Percentiles rank a stretch among this genome's conserved stretches.
Evolutionary conservation across 1,140 invertebrate species (phyloP).

Genomic region (Drosophila serrata): DNA sequence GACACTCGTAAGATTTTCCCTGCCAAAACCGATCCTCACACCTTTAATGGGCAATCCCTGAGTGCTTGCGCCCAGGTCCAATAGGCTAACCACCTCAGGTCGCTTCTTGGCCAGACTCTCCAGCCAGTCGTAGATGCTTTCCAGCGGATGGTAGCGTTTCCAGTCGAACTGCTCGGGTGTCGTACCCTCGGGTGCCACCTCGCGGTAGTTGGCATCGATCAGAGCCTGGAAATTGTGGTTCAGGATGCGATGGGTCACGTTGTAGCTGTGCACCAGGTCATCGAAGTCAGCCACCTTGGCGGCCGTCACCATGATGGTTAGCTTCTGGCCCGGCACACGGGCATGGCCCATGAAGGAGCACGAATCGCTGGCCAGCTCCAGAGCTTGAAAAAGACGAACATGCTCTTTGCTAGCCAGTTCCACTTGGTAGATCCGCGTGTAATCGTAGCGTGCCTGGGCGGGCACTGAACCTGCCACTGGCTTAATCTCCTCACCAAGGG

Average conservation of each 20-base stretch:
- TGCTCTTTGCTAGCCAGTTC: conserved; percentile 79
- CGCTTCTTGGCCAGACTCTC: conserved; percentile 84
- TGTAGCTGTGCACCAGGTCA: conserved; percentile 74
- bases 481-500: conserved; percentile 19
- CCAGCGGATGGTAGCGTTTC: conserved; percentile 86
- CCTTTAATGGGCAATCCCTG: conserved; percentile 88
- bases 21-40: conserved; percentile 86
- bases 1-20: conserved; percentile 74
- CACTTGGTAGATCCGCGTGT: conserved; percentile 86
- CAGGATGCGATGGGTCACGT: conserved; percentile 67
- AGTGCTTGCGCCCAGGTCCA: conserved; percentile 86
- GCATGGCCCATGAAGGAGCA: conserved; percentile 76
- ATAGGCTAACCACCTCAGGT: conserved; percentile 85
- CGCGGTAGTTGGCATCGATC: conserved; percentile 67
- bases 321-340: conserved; percentile 63
- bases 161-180: conserved; percentile 76
- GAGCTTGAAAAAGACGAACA: conserved; percentile 75
- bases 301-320: conserved; percentile 77
- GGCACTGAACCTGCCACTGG: not conserved
- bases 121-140: conserved; percentile 86
- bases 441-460: conserved; percentile 79
- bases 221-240: conserved; percentile 76
- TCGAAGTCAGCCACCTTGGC: conserved; percentile 77
- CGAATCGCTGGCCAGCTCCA: conserved; percentile 79
- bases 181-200: conserved; percentile 58